Conservation (phyloP, 2,113 vertebrate species). For the Riparia riparia region DNA sequence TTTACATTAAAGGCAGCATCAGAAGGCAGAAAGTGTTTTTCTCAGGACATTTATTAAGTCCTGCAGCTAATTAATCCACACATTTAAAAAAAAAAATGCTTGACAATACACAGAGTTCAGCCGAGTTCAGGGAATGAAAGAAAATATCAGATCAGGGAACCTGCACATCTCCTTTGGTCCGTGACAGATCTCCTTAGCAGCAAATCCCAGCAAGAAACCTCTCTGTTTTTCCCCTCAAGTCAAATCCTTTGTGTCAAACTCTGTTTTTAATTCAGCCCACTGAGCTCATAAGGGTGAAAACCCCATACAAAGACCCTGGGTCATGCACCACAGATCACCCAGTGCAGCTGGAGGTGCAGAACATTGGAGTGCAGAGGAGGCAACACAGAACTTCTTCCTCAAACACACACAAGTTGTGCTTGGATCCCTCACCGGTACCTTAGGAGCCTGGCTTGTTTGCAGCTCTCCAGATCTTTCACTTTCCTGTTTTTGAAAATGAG, state of each 20-base stretch:
- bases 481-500: fast-evolving
- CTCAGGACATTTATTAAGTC: neutral
- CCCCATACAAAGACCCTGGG: fast-evolving
- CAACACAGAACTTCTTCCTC: neutral
- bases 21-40: slow-evolving; percentile 7
- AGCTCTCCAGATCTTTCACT: neutral
- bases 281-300: neutral
- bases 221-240: neutral
- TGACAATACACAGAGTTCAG: neutral
- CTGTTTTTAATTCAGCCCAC: neutral
- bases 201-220: neutral
- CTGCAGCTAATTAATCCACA: slow-evolving; percentile 33
- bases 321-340: neutral
- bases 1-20: neutral
- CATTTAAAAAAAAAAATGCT: neutral
- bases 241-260: neutral
- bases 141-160: neutral
- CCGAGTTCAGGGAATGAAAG: neutral
- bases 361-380: neutral
- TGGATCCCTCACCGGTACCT: neutral
- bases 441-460: neutral
- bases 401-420: neutral
- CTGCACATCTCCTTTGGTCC: neutral
- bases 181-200: neutral
- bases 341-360: neutral